phyloP scores from a whole-genome alignment of 2,888 invertebrate genomes.

The Pandemis heparana region DNA sequence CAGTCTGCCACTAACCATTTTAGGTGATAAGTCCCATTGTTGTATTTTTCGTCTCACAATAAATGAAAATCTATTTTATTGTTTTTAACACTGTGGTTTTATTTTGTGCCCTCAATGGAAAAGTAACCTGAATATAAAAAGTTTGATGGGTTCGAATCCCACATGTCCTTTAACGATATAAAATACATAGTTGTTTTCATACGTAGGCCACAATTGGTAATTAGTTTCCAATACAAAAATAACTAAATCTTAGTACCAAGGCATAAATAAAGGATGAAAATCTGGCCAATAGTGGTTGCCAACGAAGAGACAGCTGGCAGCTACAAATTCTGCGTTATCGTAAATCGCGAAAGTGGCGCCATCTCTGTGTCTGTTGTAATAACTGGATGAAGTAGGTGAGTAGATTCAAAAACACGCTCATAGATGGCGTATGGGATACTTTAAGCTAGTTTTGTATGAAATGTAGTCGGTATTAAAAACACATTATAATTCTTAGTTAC shows the following conservation, averaged over 20 bases:
- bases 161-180: background rate
- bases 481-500: background rate
- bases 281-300: too few relatives aligned
- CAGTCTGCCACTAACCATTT: slow-evolving; percentile 85
- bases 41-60: slow-evolving; percentile 87
- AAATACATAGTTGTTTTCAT: too few relatives aligned
- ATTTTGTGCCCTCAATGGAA: slow-evolving; percentile 55
- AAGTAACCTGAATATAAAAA: background rate
- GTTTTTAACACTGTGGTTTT: slow-evolving; percentile 82
- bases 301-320: background rate
- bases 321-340: too few relatives aligned
- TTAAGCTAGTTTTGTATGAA: too few relatives aligned
- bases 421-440: background rate
- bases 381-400: background rate
- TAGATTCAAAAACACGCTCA: background rate
- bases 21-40: slow-evolving; percentile 86
- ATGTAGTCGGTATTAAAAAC: background rate
- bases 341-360: background rate
- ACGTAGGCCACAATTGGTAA: too few relatives aligned
- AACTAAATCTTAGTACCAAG: too few relatives aligned
- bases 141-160: background rate
- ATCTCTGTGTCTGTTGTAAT: background rate
- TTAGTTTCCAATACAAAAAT: too few relatives aligned
- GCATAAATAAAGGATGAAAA: too few relatives aligned
- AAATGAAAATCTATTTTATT: slow-evolving; percentile 87